These are phyloP conservation scores for Trisateles emortualis DNA, from an alignment of 2,888 invertebrate genomes.

Conservation along the genomic window DNA sequence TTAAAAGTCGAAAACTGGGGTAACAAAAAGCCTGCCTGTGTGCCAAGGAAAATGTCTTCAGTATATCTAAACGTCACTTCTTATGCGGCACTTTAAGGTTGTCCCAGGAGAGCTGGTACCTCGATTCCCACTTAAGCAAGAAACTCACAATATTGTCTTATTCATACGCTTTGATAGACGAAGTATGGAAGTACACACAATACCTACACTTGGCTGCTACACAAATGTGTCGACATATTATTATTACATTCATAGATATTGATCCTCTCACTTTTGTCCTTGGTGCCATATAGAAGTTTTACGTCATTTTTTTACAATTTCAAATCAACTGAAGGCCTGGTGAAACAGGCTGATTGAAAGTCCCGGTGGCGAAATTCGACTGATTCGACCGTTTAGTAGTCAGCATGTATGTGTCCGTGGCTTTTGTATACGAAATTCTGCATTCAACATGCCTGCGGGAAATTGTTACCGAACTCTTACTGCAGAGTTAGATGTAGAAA, in stretches of 20 bases:
- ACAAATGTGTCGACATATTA: slow-evolving; percentile 13
- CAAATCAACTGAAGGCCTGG: too few relatives aligned
- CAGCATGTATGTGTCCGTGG: too few relatives aligned
- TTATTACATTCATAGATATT: slow-evolving; percentile 1
- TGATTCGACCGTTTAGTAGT: too few relatives aligned
- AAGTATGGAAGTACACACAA: slow-evolving; percentile 18
- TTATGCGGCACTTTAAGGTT: slow-evolving; percentile 21
- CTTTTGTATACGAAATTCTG: too few relatives aligned
- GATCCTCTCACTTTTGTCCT: neutral
- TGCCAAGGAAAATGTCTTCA: slow-evolving; percentile 16
- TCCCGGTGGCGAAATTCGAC: too few relatives aligned
- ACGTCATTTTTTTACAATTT: too few relatives aligned
- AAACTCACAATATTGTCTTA: slow-evolving; percentile 43
- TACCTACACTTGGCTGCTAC: slow-evolving; percentile 7
- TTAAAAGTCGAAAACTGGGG: neutral
- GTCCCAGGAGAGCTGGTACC: slow-evolving; percentile 31
- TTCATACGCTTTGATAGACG: slow-evolving; percentile 36
- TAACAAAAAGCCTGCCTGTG: slow-evolving; percentile 7
- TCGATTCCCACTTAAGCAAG: slow-evolving; percentile 38
- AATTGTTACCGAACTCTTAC: too few relatives aligned
- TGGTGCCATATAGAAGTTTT: neutral
- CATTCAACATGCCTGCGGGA: too few relatives aligned
- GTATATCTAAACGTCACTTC: slow-evolving; percentile 10
- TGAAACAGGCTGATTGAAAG: too few relatives aligned
- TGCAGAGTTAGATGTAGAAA: too few relatives aligned